phyloP scores from a whole-genome alignment of 2,113 vertebrate species.

The Azemiops feae region DNA sequence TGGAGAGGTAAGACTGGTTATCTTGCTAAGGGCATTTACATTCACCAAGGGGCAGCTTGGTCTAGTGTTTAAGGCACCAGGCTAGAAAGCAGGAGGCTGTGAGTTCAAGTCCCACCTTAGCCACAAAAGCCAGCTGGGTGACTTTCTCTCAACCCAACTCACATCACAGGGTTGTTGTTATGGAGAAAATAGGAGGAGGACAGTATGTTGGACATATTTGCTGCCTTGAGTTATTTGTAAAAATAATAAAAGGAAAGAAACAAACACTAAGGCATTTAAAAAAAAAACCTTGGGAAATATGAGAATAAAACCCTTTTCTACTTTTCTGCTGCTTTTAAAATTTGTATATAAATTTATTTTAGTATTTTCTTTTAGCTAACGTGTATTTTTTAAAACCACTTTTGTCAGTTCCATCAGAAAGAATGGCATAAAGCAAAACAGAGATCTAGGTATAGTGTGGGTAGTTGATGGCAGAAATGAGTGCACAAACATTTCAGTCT shows the following conservation, averaged over 20 bases:
- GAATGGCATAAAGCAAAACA: not conserved
- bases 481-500: not conserved
- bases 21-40: not conserved
- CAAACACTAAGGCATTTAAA: not conserved
- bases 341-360: not conserved
- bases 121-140: too few relatives aligned
- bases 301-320: not conserved
- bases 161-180: too few relatives aligned
- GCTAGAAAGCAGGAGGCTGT: too few relatives aligned
- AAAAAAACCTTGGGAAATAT: not conserved
- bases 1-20: not conserved
- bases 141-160: too few relatives aligned
- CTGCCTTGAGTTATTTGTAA: not conserved
- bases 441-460: not conserved
- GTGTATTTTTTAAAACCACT: not conserved
- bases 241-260: not conserved
- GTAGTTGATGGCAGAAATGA: not conserved
- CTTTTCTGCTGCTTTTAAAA: not conserved
- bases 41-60: not conserved
- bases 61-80: too few relatives aligned
- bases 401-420: not conserved
- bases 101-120: too few relatives aligned
- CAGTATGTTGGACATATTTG: not conserved
- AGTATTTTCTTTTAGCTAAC: not conserved
- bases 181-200: too few relatives aligned